Evolutionary conservation across 2,888 invertebrate species (phyloP).

Genomic region (Lepidochitona cinerea): DNA sequence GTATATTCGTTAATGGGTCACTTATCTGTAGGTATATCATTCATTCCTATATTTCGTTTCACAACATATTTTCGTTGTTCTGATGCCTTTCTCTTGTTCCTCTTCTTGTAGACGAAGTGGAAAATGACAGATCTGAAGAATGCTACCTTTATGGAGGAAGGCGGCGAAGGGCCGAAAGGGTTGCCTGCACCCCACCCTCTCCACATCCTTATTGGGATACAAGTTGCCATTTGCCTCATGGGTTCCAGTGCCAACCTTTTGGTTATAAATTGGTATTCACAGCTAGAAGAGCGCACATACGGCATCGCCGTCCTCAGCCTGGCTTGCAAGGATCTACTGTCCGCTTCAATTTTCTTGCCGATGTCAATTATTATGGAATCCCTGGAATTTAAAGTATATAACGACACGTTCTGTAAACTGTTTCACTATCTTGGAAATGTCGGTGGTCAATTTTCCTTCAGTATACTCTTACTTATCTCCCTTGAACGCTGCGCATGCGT

Average conservation of each 20-base stretch:
- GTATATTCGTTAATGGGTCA: no score
- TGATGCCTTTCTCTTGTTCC: no score
- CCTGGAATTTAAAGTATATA: neutral
- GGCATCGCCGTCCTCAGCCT: neutral
- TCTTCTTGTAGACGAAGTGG: no score
- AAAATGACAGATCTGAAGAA: neutral
- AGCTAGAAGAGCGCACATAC: neutral
- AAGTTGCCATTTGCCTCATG: neutral
- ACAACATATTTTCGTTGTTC: no score
- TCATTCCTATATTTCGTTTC: no score
- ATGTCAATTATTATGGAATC: neutral
- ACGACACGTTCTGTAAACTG: neutral
- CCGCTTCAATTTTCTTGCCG: neutral
- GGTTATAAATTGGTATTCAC: neutral
- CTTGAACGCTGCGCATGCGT: neutral
- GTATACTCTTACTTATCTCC: neutral
- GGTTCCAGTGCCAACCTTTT: neutral
- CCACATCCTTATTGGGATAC: neutral
- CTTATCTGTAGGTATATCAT: no score
- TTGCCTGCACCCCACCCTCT: neutral
- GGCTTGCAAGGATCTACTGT: neutral
- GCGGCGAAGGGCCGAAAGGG: neutral
- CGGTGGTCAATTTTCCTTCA: neutral
- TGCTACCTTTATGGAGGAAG: neutral
- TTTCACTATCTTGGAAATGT: neutral